A percentile compares a stretch with the other conserved stretches of the same genome.
Conservation (phyloP, 2,888 invertebrate genomes). For the Tenthredo livida region DNA sequence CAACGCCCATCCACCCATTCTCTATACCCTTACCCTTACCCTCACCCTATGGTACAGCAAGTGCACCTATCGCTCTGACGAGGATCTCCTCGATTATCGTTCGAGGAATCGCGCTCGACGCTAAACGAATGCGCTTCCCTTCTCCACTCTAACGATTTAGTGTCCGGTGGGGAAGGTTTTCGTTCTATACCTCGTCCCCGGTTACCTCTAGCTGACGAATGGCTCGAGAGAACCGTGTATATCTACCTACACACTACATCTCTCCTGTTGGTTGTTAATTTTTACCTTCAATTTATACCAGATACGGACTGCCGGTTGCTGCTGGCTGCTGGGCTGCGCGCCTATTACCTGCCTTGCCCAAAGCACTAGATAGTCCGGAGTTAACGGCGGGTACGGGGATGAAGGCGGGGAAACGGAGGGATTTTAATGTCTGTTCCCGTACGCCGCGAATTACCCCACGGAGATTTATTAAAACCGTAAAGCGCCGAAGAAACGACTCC, state of each 20-base stretch:
- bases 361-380: slow-evolving; percentile 46
- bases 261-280: slow-evolving; percentile 58
- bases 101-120: slow-evolving; percentile 42
- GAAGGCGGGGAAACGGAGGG: slow-evolving; percentile 49
- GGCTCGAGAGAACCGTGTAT: slow-evolving; percentile 34
- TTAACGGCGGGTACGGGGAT: slow-evolving; percentile 43
- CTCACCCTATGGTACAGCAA: neutral
- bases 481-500: slow-evolving; percentile 74
- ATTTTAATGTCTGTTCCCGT: slow-evolving; percentile 72
- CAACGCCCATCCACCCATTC: neutral
- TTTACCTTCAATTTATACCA: slow-evolving; percentile 62
- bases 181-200: slow-evolving; percentile 3
- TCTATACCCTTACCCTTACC: neutral
- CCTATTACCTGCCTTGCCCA: slow-evolving; percentile 38
- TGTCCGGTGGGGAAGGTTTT: slow-evolving; percentile 46
- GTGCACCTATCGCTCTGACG: slow-evolving; percentile 25
- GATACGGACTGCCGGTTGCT: slow-evolving; percentile 35
- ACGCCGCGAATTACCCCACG: slow-evolving; percentile 74
- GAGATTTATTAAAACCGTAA: slow-evolving; percentile 77
- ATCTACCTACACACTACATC: slow-evolving; percentile 26
- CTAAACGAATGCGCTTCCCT: slow-evolving; percentile 37
- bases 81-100: slow-evolving; percentile 34
- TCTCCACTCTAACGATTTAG: slow-evolving; percentile 42
- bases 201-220: slow-evolving; percentile 40
- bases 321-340: slow-evolving; percentile 21